Percentiles rank a stretch among this genome's conserved stretches.
These are phyloP conservation scores for Cryptus viduatorius DNA, from an alignment of 2,888 invertebrate species.

Conservation along the genomic window DNA sequence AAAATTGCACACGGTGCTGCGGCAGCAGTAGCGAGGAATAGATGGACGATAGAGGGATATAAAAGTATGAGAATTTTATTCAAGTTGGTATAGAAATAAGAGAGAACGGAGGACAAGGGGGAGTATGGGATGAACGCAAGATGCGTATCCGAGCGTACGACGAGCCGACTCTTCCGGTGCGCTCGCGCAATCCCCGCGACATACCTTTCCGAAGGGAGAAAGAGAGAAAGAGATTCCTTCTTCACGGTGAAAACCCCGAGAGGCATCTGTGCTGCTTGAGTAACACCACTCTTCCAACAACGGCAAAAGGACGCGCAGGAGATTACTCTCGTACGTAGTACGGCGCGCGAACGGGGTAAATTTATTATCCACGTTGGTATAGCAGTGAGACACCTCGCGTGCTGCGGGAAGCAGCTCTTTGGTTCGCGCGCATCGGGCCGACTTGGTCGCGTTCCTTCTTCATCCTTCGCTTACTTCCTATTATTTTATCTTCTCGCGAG, in stretches of 20 bases:
- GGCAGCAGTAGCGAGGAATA: conserved; percentile 27
- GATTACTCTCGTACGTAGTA: conserved; percentile 12
- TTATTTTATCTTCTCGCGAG: conserved; percentile 20
- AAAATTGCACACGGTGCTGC: neutral
- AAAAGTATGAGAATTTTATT: conserved; percentile 16
- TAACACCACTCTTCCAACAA: conserved; percentile 6
- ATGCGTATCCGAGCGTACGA: conserved; percentile 60
- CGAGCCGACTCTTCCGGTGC: conserved; percentile 48
- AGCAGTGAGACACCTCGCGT: conserved; percentile 41
- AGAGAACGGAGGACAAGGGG: conserved; percentile 25
- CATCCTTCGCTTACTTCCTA: conserved; percentile 21
- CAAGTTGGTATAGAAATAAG: conserved; percentile 27
- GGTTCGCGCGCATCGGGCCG: conserved; percentile 1
- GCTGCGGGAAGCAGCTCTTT: conserved; percentile 25
- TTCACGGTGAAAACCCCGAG: conserved; percentile 13
- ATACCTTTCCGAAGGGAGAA: conserved; percentile 34
- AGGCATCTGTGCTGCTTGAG: conserved; percentile 3
- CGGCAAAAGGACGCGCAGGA: conserved; percentile 36
- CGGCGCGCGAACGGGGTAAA: conserved; percentile 56
- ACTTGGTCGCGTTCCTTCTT: conserved; percentile 47
- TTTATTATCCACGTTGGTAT: conserved; percentile 54
- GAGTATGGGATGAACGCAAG: conserved; percentile 43
- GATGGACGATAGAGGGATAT: conserved; percentile 43
- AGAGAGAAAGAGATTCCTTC: conserved; percentile 21
- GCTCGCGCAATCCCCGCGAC: conserved; percentile 44